phyloP scores from a whole-genome alignment of 2,888 invertebrate species.

The Alentia gelatinosa region DNA sequence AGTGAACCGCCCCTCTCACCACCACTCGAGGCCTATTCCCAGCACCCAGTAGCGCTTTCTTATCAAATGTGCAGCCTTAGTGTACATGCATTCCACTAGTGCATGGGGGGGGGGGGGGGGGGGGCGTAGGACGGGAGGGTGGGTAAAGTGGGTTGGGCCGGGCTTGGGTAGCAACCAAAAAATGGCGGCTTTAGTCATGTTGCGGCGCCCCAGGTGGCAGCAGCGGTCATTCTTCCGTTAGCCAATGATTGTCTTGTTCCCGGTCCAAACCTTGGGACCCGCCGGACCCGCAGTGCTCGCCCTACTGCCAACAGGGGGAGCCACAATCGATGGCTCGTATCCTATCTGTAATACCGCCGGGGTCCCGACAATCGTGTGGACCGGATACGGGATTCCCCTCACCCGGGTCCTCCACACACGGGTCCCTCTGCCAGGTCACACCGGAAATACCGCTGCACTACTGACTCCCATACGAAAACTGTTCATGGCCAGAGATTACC shows the following conservation, averaged over 20 bases:
- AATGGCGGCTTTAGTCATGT: constrained; percentile 2
- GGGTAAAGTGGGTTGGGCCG: too few species aligned
- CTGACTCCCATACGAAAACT: too few species aligned
- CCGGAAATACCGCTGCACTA: too few species aligned
- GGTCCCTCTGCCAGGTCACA: too few species aligned
- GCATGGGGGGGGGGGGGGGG: too few species aligned
- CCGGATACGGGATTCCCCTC: too few species aligned
- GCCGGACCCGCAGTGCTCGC: background rate
- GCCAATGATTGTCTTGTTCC: background rate
- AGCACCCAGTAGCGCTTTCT: background rate
- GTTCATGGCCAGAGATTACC: too few species aligned
- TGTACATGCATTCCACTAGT: background rate
- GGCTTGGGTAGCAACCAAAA: background rate
- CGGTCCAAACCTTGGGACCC: background rate
- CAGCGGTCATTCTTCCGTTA: background rate
- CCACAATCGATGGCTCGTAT: background rate
- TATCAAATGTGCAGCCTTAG: background rate
- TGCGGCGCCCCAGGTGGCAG: background rate
- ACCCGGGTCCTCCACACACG: too few species aligned
- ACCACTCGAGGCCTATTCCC: background rate
- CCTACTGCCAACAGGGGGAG: background rate
- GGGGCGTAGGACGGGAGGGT: too few species aligned
- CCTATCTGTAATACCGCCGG: too few species aligned
- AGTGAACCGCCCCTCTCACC: background rate
- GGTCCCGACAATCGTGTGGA: too few species aligned